Evolutionary conservation across 1,140 invertebrate genomes (phyloP).

Genomic region (Antheraea pernyi): DNA sequence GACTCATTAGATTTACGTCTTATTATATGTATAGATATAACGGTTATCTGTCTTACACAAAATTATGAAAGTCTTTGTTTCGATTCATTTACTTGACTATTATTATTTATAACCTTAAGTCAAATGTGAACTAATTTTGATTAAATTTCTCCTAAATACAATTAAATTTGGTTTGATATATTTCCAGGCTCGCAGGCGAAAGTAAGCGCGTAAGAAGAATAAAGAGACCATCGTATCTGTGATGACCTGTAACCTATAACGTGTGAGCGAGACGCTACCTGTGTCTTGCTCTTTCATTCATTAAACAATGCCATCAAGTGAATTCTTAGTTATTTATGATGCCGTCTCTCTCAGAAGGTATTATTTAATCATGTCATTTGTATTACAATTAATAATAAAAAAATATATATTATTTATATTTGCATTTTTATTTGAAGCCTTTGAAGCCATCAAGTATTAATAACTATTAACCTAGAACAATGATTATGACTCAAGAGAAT

Average conservation of each 20-base stretch:
- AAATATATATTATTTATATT: slow-evolving; percentile 1
- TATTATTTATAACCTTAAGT: no score
- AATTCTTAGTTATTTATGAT: slow-evolving; percentile 20
- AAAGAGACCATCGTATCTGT: slow-evolving; percentile 5
- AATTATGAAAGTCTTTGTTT: no score
- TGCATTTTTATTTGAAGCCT: neutral
- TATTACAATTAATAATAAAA: slow-evolving; percentile 32
- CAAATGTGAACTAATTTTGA: no score
- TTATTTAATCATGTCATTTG: slow-evolving; percentile 25
- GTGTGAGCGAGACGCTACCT: neutral
- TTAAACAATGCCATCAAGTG: neutral
- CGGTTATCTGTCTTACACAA: no score
- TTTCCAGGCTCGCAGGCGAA: slow-evolving; percentile 33
- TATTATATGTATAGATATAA: no score
- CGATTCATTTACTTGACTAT: no score
- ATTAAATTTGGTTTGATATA: neutral
- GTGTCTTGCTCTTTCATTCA: neutral
- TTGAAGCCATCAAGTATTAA: no score
- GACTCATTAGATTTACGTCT: no score
- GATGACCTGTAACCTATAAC: neutral
- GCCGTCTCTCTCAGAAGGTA: slow-evolving; percentile 18
- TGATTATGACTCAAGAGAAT: no score
- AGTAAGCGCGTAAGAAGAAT: slow-evolving; percentile 20
- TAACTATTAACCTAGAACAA: no score
- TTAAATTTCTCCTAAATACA: no score